Evolutionary conservation across 35 echinoderm and acorn worm species (phyloP), one percentile per base, ranked within the genome.

Genomic region (Amphiura filiformis): DNA sequence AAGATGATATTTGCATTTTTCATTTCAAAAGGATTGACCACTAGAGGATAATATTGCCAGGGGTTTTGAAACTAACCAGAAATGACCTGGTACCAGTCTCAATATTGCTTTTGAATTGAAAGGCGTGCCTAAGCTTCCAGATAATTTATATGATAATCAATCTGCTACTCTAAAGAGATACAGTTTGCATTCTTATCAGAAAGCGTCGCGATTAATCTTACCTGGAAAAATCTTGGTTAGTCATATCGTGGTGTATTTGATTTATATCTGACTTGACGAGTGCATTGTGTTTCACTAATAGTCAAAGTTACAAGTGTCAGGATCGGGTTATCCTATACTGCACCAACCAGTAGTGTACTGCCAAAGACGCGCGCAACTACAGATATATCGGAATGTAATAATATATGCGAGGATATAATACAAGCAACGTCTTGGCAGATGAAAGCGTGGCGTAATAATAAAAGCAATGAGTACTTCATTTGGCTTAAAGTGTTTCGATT

Each of bases 381-480:
- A 52, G 20, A 11, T 52, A 20, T 11, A 70, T 47, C 41, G 41
- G 41, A 47, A 47, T 47, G 41, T 70, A 70, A 70, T 70, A 26
- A 15, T 2, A 5, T 70, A 70, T 4, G 61, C 9, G 1, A 23
- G 61, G 61, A 70, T n/a, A n/a, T n/a, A n/a, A n/a, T n/a, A n/a
- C n/a, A n/a, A 70, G 4, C 15, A 18, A 30, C 15, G 3, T 4
- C 61, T 30, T 26, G 26, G 28, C 61, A 70, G 28, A 70, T 70
- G 61, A 70, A 13, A 13, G 61, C 61, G 9, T n/a, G n/a, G n/a
- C 15, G 9, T 70, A 3, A 23, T 70, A 70, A 70, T 70, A 23
- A 70, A 70, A 70, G 61, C 61, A 70, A 70, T 70, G 26, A 70
- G 26, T 70, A 70, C 61, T 70, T 70, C 61, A 70, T 70, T 70